Evolutionary conservation across 2,888 invertebrate species (phyloP).

Genomic region (Drosophila parthenogenetica): DNA sequence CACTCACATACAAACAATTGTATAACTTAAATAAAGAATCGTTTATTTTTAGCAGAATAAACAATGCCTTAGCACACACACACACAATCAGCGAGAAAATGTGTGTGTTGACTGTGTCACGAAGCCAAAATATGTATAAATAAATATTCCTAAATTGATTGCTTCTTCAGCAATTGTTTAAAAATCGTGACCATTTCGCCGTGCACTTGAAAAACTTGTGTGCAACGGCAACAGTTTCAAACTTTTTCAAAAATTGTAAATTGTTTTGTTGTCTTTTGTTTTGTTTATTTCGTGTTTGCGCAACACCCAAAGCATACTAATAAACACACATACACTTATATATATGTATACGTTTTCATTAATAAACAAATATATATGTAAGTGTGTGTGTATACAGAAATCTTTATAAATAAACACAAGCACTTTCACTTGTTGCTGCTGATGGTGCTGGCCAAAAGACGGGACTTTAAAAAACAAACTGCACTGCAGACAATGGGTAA

Average conservation of each 20-base stretch:
- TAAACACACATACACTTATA: neutral
- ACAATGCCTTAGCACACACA: constrained; percentile 23
- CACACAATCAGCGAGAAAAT: constrained; percentile 15
- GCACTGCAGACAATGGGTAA: constrained; percentile 5
- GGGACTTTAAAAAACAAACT: neutral
- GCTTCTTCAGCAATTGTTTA: constrained; percentile 40
- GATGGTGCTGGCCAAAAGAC: neutral
- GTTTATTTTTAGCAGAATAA: constrained; percentile 53
- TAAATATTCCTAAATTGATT: constrained; percentile 27
- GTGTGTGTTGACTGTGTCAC: constrained; percentile 34
- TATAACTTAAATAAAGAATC: constrained; percentile 26
- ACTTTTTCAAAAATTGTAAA: constrained; percentile 26
- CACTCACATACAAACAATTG: constrained; percentile 23
- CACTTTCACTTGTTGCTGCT: constrained; percentile 74
- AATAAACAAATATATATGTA: constrained; percentile 13
- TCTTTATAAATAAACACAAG: constrained; percentile 58
- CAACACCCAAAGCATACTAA: constrained; percentile 42
- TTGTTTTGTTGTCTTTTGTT: constrained; percentile 24
- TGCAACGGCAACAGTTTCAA: constrained; percentile 37
- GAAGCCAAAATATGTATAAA: neutral
- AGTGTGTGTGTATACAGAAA: constrained; percentile 16
- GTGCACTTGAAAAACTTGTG: constrained; percentile 65
- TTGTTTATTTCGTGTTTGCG: constrained; percentile 44
- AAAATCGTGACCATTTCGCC: constrained; percentile 54
- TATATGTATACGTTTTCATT: constrained; percentile 9